Evolutionary conservation across 2,113 vertebrate species (phyloP), one percentile per base, ranked within the genome.

Genomic region (Etheostoma spectabile): DNA sequence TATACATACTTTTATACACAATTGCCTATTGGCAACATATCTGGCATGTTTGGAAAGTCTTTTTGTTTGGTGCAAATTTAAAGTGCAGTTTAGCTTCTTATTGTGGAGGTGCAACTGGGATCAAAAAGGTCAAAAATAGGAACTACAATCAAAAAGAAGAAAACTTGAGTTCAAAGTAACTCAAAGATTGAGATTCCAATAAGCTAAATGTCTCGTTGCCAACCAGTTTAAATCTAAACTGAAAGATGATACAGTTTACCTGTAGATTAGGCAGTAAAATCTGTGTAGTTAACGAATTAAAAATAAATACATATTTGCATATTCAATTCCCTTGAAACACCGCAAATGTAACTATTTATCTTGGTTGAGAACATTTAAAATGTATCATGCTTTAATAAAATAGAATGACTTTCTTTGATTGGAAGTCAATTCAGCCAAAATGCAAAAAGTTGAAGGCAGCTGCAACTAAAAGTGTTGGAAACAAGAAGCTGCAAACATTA

Each of bases 401-500:
- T 1, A 56, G 12, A 11, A 2, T 35, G 7, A 33, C 1, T 33
- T 30, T 33, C 4, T 45, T 46, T 5, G 27, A 19, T 6, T 21
- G n/a, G 42, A 13, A 6, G 10, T 51, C 24, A 5, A 2, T 22
- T 73, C 35, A 22, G 70, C 45, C 45, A 49, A 35, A 21, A 38
- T 51, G 3, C 56, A 53, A 42, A 78, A 30, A 45, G 68, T 65
- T 4, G 6, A 27, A 35, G 19, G 10, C 19, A 74, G 66, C 55
- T 76, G 57, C 42, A 64, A 10, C 42, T 22, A 2, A 33, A 65
- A 55, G 21, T 42, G 45, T n/a, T 64, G 61, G 67, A 80, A 80
- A 80, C 55, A 24, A 52, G 65, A 62, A 53, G 59, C 42, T 55
- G 49, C 5, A 33, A 24, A 74, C 48, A 68, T 63, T 35, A 62